Conservation (phyloP, 2,113 vertebrate species). For the Motacilla tschutschensis region DNA sequence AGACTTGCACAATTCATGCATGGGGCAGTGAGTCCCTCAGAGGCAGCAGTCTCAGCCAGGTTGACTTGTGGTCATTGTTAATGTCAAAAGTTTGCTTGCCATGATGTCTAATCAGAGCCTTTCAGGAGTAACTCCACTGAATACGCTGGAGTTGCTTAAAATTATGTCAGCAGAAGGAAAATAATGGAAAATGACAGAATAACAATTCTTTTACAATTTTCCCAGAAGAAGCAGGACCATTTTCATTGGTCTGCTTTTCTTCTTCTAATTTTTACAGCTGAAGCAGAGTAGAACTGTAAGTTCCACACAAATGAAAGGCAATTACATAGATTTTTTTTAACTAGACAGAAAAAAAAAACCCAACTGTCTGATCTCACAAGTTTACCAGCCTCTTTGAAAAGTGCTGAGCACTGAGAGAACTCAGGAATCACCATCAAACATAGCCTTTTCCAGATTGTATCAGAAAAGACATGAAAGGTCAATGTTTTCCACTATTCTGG, state of each 20-base stretch:
- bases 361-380: not conserved
- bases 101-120: not conserved
- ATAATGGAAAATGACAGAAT: not conserved
- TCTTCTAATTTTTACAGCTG: conserved; percentile 2
- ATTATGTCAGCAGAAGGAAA: not conserved
- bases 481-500: not conserved
- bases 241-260: not conserved
- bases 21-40: not conserved
- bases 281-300: conserved; percentile 16
- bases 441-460: not conserved
- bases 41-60: not conserved
- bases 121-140: not conserved
- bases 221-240: not conserved
- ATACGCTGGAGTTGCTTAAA: not conserved
- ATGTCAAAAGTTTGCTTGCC: not conserved
- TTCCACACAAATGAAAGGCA: conserved; percentile 24
- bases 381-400: not conserved
- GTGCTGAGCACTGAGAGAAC: not conserved
- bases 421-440: not conserved
- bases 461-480: not conserved
- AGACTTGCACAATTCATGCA: not conserved
- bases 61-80: not conserved
- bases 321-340: not conserved
- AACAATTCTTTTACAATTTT: not conserved
- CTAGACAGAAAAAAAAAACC: not conserved